These are phyloP conservation scores for Loxodonta africana DNA, from an alignment of 2,113 vertebrate genomes.

Conservation along the genomic window DNA sequence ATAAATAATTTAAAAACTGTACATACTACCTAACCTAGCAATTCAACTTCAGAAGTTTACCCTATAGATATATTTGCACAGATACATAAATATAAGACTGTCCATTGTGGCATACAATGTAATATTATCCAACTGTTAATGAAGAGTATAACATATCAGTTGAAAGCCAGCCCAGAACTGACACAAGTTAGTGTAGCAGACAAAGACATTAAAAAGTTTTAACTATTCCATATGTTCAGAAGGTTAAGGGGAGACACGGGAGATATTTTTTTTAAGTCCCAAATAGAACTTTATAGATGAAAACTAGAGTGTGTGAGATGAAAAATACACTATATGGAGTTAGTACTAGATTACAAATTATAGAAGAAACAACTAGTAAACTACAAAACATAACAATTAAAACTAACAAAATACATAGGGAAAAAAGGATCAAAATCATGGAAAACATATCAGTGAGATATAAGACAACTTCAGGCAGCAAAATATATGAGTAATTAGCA, in stretches of 20 bases:
- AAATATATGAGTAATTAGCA: too few species aligned
- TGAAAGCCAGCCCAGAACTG: constrained; percentile 2
- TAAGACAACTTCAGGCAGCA: too few species aligned
- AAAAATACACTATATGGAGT: too few species aligned
- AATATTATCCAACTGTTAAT: background rate
- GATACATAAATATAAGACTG: background rate
- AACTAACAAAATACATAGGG: background rate
- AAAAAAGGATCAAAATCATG: background rate
- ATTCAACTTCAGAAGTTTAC: background rate
- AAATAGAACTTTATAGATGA: constrained; percentile 33
- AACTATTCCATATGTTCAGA: background rate
- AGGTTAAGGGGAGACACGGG: background rate
- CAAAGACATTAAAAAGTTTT: background rate
- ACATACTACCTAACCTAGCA: background rate
- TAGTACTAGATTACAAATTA: too few species aligned
- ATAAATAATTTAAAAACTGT: background rate
- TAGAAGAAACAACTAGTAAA: background rate
- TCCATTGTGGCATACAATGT: background rate
- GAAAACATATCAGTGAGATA: background rate
- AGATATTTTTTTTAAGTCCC: background rate
- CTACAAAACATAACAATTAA: background rate
- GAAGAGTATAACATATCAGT: constrained; percentile 11
- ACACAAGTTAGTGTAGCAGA: too few species aligned
- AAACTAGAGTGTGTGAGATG: too few species aligned
- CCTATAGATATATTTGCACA: background rate